Base-by-base conservation (phyloP, 2,113 vertebrate species). In the Halichoerus grypus region DNA sequence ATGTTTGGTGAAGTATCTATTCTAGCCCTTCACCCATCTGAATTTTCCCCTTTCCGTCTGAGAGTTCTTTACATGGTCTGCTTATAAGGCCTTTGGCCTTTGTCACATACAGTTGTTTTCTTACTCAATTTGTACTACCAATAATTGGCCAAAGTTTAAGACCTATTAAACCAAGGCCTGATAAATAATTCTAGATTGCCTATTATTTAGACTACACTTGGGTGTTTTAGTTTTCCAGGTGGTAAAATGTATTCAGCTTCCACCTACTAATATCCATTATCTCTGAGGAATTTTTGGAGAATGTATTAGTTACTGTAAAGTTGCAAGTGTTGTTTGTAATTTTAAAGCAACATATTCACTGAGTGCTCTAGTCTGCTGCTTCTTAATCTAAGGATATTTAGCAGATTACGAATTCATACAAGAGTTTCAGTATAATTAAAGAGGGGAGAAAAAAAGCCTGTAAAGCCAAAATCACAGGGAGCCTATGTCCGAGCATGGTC, bases 221-320 rank as follows among this genome's bases (percentile, higher is more conserved):
- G 80, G 61, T 26, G 33, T 51, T 84, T 84, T 88, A 84, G 24
- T 71, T 93, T 88, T 77, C 63, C 22, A 53, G 33, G 22, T 33
- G 49, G 28, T 74, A 92, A 88, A 91, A 82, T 76, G 12, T 67
- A 93, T 61, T 96, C 67, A 74, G 61, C 89, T 88, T 51, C 83
- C 28, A 83, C 39, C 53, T 91, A 79, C 13, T 82, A 49, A 61
- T 49, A 85, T 39, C 46, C 57, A 57, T 49, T 42, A 85, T 42
- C 57, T 86, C 57, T 86, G 65, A 95, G 53, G 65, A 95, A 65
- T 26, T 39, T 94, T 36, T 36, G 1, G 10, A 91, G 39, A 88
- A 67, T 67, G 13, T 46, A 93, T 31, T 33, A 71, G 80, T 93
- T 80, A 88, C n/a, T 69, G 24, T 88, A 69, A 92, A 59, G 22